These are phyloP conservation scores for Morbakka virulenta DNA, from an alignment of 30 jellyfish, hydroid and myxozoan genomes.

Conservation along the genomic window DNA sequence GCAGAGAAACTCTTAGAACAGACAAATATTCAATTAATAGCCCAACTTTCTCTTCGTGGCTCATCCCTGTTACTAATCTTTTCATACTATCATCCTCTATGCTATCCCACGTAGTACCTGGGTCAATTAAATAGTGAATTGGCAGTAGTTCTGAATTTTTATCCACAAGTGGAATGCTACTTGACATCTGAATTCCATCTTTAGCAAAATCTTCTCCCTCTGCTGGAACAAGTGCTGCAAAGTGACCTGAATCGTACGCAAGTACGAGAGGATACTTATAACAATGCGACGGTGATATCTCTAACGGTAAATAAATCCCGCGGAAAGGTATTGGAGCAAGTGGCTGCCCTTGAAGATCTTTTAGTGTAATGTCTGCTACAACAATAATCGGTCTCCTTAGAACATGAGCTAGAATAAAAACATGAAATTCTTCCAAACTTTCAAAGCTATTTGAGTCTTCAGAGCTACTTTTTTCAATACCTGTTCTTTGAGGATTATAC, in stretches of 20 bases:
- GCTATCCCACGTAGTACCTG: slow-evolving; percentile 63
- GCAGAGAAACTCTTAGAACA: slow-evolving; percentile 40
- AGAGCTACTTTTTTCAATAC: slow-evolving; percentile 1
- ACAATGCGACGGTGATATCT: slow-evolving; percentile 46
- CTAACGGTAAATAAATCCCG: slow-evolving; percentile 83
- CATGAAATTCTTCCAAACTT: slow-evolving; percentile 87
- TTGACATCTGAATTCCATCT: slow-evolving; percentile 25
- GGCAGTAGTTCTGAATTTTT: slow-evolving; percentile 36
- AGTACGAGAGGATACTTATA: slow-evolving; percentile 79
- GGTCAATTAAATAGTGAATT: slow-evolving; percentile 62
- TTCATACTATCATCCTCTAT: slow-evolving; percentile 59
- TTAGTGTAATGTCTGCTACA: slow-evolving; percentile 74
- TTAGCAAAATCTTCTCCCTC: slow-evolving; percentile 69
- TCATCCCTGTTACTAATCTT: slow-evolving; percentile 26
- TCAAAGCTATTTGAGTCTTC: slow-evolving; percentile 62
- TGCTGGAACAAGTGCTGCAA: slow-evolving; percentile 91
- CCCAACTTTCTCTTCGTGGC: slow-evolving; percentile 36
- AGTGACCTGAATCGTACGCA: slow-evolving; percentile 91
- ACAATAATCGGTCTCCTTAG: slow-evolving; percentile 86
- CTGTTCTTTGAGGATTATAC: slow-evolving; percentile 13
- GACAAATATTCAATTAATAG: slow-evolving; percentile 51
- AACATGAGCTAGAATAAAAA: slow-evolving; percentile 74
- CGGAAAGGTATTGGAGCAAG: slow-evolving; percentile 84
- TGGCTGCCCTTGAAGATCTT: slow-evolving; percentile 71
- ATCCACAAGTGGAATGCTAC: slow-evolving; percentile 59